Evolutionary conservation across 2,888 invertebrate genomes (phyloP), one percentile per base, ranked within the genome.

Genomic region (Nesidiocoris tenuis): DNA sequence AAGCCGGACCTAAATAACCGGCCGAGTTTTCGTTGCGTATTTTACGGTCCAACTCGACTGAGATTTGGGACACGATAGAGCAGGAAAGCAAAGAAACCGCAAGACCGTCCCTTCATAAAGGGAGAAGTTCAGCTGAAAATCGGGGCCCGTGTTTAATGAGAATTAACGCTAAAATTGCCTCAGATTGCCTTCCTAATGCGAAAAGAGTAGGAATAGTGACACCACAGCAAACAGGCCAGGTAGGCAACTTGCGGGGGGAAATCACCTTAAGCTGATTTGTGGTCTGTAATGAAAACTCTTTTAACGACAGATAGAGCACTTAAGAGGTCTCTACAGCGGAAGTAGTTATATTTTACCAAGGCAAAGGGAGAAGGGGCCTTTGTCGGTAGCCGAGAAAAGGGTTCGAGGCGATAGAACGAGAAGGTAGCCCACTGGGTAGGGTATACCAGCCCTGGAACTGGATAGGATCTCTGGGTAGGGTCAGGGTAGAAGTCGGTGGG

Each of bases 201-300:
- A 59, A 70, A 23, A 70, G 25, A 22, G 70, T 39, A 68, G 24
- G 56, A 59, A 21, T n/a, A 67, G 67, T 59, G 59, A 18, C 59
- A 59, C 17, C n/a, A 59, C n/a, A 9, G 59, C 7, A 18, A 59
- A n/a, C n/a, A 18, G 59, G 59, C 59, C 3, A 17, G 19, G n/a
- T n/a, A n/a, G n/a, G 59, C 7, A 5, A 18, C 59, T n/a, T 17
- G 59, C n/a, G n/a, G n/a, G n/a, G n/a, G 67, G 23, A 54, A 18
- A 57, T 59, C 59, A 39, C 70, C 25, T 57, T 70, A 70, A 70
- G 70, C 70, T 70, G 70, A 70, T 70, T 70, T 70, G 70, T 59
- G 70, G 70, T 59, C 70, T 70, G 70, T 70, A 70, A 70, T 70
- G 70, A 70, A 70, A 70, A 70, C 59, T 70, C 70, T 70, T 70